Base-by-base conservation (phyloP, 2,888 invertebrate genomes). In the Onchidella celtica region DNA sequence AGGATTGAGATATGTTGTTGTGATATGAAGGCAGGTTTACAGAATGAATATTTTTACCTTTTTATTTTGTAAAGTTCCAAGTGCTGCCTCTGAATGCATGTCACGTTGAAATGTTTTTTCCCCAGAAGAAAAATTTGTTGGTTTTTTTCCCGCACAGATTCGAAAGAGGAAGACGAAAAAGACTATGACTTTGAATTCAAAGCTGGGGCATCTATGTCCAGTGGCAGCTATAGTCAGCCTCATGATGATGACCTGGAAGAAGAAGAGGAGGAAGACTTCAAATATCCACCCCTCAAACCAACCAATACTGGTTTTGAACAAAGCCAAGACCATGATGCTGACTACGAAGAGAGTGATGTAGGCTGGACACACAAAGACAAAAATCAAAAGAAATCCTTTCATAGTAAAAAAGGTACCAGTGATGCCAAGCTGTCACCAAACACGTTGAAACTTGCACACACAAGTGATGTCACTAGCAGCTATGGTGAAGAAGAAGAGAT, bases 201-300 rank as follows among this genome's bases (percentile, higher is more conserved):
- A n/a, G n/a, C n/a, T n/a, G n/a, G n/a, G n/a, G n/a, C n/a, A n/a
- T n/a, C 61, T 6, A 4, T 21, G 21, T 59, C 59, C 59, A 61
- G 21, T 27, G 61, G 29, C 38, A 61, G 36, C 34, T 27, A n/a
- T n/a, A n/a, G n/a, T n/a, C n/a, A n/a, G n/a, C n/a, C n/a, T 55
- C 55, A 55, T 14, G 55, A 9, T 14, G 55, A 55, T 55, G 17
- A 17, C 55, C 55, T 14, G 55, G 61, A 75, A n/a, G 77, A 77
- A 34, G 77, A 68, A 2, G 73, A 61, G 2, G 66, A 59, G 9
- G 66, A 59, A 2, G 55, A 38, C 0, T 81, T 68, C 75, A 66
- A 74, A 24, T 81, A 63, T 47, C 81, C 81, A 34, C 81, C 69
- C 24, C 47, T 81, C 9, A 74, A 68, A 27, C 38, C 69, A 3